Base-by-base conservation (phyloP, 1,140 invertebrate species). In the Oscheius sp. region DNA sequence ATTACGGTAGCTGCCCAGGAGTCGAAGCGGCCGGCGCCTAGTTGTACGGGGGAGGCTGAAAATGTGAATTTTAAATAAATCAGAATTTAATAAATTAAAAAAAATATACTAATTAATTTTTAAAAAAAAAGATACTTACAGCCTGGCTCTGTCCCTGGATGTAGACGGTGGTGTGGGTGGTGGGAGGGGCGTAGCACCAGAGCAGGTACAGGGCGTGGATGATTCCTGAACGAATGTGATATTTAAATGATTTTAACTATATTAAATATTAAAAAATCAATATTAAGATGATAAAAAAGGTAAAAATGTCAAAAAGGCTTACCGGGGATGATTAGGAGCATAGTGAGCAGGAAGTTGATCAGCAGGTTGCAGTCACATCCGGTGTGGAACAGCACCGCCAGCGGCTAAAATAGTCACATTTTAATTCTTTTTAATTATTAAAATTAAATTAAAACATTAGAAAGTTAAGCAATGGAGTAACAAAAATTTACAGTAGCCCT, bases 151-250 rank as follows among this genome's bases (percentile, higher is more conserved):
- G 49, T 7, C 49, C 49, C 28, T 55, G 49, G 7, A 55, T 26
- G 23, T 55, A 55, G 7, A 55, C 49, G 38, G 38, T 42, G 23
- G 49, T 55, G 7, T 7, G 7, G 49, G 63, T 42, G 36, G 3
- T 3, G 2, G 63, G 34, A 42, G 63, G 63, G 13, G 13, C 29
- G 36, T 65, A 42, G 63, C 36, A 65, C 32, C 32, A 65, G 3
- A 65, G 13, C 3, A 80, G 75, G 64, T 79, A 79, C 45, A 80
- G 46, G 26, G 78, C 78, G 52, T 79, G 78, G 20, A 79, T 66
- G n/a, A 77, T 59, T 1, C 72, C 69, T 52, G 23, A 73, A 73
- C n/a, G n/a, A n/a, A n/a, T n/a, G n/a, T n/a, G n/a, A n/a, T n/a
- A n/a, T n/a, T n/a, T n/a, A n/a, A n/a, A n/a, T n/a, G n/a, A n/a